phyloP scores from a whole-genome alignment of 2,888 invertebrate genomes.

The Chalcosyrphus nemorum region DNA sequence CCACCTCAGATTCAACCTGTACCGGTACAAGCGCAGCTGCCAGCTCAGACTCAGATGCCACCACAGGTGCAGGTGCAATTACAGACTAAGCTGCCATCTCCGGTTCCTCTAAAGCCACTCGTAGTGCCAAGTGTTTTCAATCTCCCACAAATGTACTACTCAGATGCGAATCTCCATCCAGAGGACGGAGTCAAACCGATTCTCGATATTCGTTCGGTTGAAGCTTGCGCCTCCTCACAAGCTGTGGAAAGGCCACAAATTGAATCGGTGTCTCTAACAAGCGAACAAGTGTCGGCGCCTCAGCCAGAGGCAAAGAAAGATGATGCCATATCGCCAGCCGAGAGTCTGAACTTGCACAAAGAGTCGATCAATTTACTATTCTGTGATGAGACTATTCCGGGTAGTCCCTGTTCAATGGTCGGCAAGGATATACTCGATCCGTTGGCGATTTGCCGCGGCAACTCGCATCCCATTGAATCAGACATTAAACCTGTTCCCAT shows the following conservation, averaged over 20 bases:
- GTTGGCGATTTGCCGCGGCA: slow-evolving; percentile 84
- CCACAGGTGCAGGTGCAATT: slow-evolving; percentile 62
- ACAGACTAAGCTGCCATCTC: slow-evolving; percentile 55
- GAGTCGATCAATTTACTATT: slow-evolving; percentile 90
- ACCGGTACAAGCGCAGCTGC: not conserved
- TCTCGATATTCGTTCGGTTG: slow-evolving; percentile 69
- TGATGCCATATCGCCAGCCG: slow-evolving; percentile 75
- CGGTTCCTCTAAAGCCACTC: slow-evolving; percentile 60
- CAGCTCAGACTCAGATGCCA: slow-evolving; percentile 66
- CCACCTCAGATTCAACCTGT: not conserved
- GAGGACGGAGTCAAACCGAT: slow-evolving; percentile 77
- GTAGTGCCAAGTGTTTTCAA: slow-evolving; percentile 69
- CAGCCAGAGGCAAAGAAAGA: slow-evolving; percentile 69
- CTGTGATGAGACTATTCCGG: slow-evolving; percentile 95
- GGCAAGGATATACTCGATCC: slow-evolving; percentile 79
- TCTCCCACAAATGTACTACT: slow-evolving; percentile 73
- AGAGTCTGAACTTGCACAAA: slow-evolving; percentile 80
- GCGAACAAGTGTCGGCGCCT: slow-evolving; percentile 45
- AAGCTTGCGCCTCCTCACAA: slow-evolving; percentile 43
- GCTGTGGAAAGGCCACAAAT: slow-evolving; percentile 8
- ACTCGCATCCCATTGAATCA: slow-evolving; percentile 79
- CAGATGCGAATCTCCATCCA: slow-evolving; percentile 74
- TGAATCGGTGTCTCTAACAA: slow-evolving; percentile 45
- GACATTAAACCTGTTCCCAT: slow-evolving; percentile 80
- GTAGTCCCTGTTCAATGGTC: slow-evolving; percentile 90